Percentiles rank a stretch among this genome's conserved stretches.
Conservation (phyloP, 2,113 vertebrate species). For the Crotophaga sulcirostris region DNA sequence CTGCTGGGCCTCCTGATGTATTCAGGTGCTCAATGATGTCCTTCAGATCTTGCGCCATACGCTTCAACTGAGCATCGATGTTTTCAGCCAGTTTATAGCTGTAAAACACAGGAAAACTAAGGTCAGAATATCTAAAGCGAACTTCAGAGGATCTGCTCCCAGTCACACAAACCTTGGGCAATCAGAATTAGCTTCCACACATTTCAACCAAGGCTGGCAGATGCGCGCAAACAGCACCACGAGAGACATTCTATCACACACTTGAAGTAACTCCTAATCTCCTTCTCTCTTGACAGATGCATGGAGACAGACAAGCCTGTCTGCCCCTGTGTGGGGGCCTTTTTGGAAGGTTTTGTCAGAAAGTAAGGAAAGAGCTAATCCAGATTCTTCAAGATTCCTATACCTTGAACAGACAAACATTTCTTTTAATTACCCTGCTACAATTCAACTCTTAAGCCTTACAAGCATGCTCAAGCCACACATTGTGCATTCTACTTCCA, state of each 20-base stretch:
- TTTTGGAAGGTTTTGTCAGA: neutral
- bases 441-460: accelerated
- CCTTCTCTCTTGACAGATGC: neutral
- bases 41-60: constrained; percentile 92
- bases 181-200: neutral
- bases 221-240: accelerated
- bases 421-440: neutral
- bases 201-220: neutral
- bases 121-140: neutral
- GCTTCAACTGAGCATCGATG: constrained; percentile 89
- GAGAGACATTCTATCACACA: neutral
- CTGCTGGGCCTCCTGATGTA: constrained; percentile 79
- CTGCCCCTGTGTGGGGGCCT: accelerated
- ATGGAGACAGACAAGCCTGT: neutral
- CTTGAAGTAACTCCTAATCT: accelerated
- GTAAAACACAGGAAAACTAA: neutral
- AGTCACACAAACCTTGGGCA: accelerated
- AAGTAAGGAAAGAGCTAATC: neutral
- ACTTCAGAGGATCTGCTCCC: neutral
- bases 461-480: neutral
- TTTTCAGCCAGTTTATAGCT: constrained; percentile 91
- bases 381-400: neutral
- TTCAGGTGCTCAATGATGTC: constrained; percentile 90
- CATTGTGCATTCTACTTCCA: neutral
- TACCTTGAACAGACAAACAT: neutral